Evolutionary conservation across 2,797 vertebrate genomes (phyloP).

Genomic region (Chanos chanos): DNA sequence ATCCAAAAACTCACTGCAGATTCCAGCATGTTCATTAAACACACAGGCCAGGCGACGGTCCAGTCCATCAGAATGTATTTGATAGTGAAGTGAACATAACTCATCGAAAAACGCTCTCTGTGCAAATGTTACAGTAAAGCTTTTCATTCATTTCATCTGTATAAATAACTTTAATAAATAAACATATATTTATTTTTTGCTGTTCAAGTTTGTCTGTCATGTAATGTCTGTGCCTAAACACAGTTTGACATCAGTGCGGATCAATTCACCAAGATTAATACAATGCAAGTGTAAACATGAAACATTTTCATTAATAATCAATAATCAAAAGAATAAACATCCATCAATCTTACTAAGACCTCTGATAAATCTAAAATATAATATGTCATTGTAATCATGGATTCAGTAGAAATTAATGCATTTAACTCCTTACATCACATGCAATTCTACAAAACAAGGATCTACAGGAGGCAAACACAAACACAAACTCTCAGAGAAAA

Average conservation of each 20-base stretch:
- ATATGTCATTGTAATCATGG: conserved; percentile 11
- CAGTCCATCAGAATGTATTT: not conserved
- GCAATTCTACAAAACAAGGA: conserved; percentile 36
- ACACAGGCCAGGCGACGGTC: too few relatives aligned
- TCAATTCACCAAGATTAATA: conserved; percentile 13
- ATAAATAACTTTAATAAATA: conserved; percentile 32
- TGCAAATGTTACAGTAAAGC: conserved; percentile 43
- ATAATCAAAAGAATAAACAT: conserved; percentile 17
- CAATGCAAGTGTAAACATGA: not conserved
- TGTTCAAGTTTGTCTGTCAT: too few relatives aligned
- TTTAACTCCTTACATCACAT: conserved; percentile 31
- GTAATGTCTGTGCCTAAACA: conserved; percentile 22
- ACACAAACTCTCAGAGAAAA: conserved; percentile 16
- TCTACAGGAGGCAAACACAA: conserved; percentile 24
- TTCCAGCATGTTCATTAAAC: too few relatives aligned
- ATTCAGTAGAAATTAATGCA: conserved; percentile 28
- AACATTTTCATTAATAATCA: not conserved
- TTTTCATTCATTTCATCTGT: conserved; percentile 8
- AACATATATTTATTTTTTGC: conserved; percentile 21
- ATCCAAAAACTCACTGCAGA: too few relatives aligned
- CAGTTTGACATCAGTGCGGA: conserved; percentile 41
- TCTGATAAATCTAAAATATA: conserved; percentile 26
- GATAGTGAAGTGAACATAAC: conserved; percentile 8
- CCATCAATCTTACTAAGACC: conserved; percentile 11
- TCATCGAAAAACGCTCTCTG: conserved; percentile 25